These are phyloP conservation scores for Lytechinus variegatus DNA, from an alignment of 35 echinoderm and acorn worm species.

Conservation along the genomic window DNA sequence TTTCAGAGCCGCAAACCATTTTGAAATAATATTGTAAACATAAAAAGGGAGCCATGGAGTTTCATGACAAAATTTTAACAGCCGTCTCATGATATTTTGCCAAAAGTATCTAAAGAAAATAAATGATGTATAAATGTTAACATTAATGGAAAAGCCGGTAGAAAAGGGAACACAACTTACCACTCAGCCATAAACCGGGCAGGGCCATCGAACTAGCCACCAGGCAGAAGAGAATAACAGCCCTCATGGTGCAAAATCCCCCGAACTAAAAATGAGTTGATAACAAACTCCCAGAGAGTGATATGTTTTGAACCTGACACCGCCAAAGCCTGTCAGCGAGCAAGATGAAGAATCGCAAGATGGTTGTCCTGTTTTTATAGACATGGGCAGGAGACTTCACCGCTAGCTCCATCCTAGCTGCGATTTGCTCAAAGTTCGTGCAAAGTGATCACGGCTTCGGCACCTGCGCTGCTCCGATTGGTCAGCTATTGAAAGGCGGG, in stretches of 20 bases:
- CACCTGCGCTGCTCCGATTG: not conserved
- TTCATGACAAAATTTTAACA: too few relatives aligned
- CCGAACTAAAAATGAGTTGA: too few relatives aligned
- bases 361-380: not conserved
- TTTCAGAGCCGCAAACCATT: too few relatives aligned
- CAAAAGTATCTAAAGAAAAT: too few relatives aligned
- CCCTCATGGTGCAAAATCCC: not conserved
- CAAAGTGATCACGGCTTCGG: not conserved
- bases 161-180: not conserved
- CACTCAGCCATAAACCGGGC: not conserved
- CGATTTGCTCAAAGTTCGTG: not conserved
- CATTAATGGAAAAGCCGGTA: too few relatives aligned
- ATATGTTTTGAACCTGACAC: not conserved
- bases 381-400: not conserved
- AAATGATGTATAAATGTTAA: too few relatives aligned
- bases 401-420: not conserved
- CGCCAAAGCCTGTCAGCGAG: not conserved
- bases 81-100: too few relatives aligned
- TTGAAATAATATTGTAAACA: too few relatives aligned
- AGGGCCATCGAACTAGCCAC: not conserved
- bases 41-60: too few relatives aligned
- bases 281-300: not conserved
- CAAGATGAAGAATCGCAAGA: not conserved
- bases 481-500: not conserved
- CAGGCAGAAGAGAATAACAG: constrained; percentile 5